Evolutionary conservation across 1,140 invertebrate species (phyloP), one percentile per base, ranked within the genome.

Genomic region (Caerostris extrusa): DNA sequence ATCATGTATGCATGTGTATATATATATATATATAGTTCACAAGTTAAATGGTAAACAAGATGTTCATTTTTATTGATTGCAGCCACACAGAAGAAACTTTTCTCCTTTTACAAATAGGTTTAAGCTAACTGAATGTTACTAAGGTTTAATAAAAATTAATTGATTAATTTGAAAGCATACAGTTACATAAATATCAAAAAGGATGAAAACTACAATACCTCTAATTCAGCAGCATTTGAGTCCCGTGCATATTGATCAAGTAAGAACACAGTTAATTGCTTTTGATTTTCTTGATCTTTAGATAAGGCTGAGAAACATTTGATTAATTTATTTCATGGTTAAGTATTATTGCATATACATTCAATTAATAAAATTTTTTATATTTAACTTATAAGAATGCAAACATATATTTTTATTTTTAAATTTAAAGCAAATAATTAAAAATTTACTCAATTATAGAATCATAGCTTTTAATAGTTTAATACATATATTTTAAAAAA

Each of bases 161-260:
- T 64, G 61, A 64, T 10, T 8, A 17, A 17, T 64, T 64, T 64
- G 8, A 17, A 17, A 64, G 61, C 8, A 17, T 8, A 17, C 8
- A 64, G 8, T 10, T 10, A 64, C 8, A 64, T 64, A 8, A 64
- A 87, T 7, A 60, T 3, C 3, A 3, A 57, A 90, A 56, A 77
- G 6, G 77, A 19, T 56, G 6, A 56, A 17, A 10, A 71, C 19
- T 12, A 90, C 10, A 60, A 56, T 82, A 91, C 90, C 61, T 58
- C 90, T 14, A 58, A 19, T 67, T 92, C 58, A 64, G 90, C 90
- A 56, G 53, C 81, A 55, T 85, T 14, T 61, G 90, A 92, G 5
- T 92, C 82, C 34, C 67, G 81, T 56, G 90, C 90, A 92, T 67
- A 92, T 12, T 83, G 58, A 92, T 92, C 60, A n/a, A 92, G 34